Evolutionary conservation across 2,113 vertebrate species (phyloP).

Genomic region (Cyprinodon variegatus): DNA sequence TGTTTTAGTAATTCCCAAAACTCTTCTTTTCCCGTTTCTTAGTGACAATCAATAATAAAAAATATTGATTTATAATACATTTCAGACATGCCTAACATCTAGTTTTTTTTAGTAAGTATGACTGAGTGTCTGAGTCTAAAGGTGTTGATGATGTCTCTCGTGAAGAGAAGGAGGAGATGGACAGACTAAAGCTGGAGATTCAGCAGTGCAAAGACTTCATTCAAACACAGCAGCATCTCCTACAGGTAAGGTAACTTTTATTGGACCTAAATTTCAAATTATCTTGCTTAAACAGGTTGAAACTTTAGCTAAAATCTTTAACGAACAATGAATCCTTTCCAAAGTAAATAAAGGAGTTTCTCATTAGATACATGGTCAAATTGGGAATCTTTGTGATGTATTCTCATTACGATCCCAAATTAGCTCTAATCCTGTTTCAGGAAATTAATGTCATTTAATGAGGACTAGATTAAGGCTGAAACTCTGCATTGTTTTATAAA

Average conservation of each 20-base stretch:
- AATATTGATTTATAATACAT: background rate
- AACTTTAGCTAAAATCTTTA: no score
- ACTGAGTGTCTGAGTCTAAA: conserved; percentile 72
- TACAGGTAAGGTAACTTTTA: conserved; percentile 81
- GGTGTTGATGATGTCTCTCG: conserved; percentile 82
- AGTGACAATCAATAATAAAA: background rate
- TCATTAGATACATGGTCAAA: no score
- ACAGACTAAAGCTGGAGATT: conserved; percentile 88
- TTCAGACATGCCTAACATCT: background rate
- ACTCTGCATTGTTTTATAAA: no score
- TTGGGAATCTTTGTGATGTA: no score
- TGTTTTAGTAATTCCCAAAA: background rate
- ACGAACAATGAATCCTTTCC: no score
- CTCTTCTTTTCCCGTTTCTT: background rate
- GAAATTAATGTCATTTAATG: no score
- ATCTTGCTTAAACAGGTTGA: no score
- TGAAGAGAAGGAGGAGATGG: conserved; percentile 88
- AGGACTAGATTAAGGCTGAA: no score
- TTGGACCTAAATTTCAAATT: background rate
- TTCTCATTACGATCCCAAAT: no score
- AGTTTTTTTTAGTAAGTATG: conserved; percentile 79
- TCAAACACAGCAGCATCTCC: conserved; percentile 90
- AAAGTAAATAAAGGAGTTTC: no score
- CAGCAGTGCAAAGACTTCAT: conserved; percentile 95
- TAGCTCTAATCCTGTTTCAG: no score